Evolutionary conservation across 2,113 vertebrate species (phyloP), one percentile per base, ranked within the genome.

Genomic region (Charina bottae): DNA sequence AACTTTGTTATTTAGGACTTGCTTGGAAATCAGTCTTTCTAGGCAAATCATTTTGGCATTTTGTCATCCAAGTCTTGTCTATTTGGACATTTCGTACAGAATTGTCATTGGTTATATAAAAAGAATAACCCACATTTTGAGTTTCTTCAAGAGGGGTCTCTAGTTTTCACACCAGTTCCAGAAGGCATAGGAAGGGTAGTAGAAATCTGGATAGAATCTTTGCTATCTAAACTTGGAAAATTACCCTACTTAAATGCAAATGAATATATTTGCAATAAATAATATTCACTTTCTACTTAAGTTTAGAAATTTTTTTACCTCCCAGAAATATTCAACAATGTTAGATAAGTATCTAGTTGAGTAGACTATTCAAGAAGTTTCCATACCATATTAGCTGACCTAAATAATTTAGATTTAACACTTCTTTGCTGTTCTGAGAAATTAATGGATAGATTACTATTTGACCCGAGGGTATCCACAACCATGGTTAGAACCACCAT

Each of bases 361-460:
- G 72, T 1, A 68, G 56, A 86, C 46, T 89, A 85, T 92, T 56
- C 72, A 64, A 42, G 2, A 87, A 17, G 15, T 17, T 54, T 46
- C 84, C 26, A 84, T 0, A 2, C 54, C 88, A 62, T 93, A 42
- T 5, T 37, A 49, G 49, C 49, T 0, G 84, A 59, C 83, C 13
- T 37, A 37, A 46, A 42, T 28, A 89, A 87, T 94, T 90, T 85
- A 62, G 28, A 92, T 10, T 58, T 92, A 49, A 91, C 4, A 55
- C 54, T 88, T 90, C 28, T 64, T 49, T 90, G 28, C 21, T 89
- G 90, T 54, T 93, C 37, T 49, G 93, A 64, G 37, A 2, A 92
- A 21, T 9, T 10, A 0, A 33, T 42, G 53, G 0, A 1, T n/a
- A 0, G 55, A 68, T 60, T 55, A 21, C 13, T 26, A 42, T n/a